Percentiles rank a stretch among this genome's conserved stretches.
phyloP scores from a whole-genome alignment of 30 jellyfish, hydroid and myxozoan genomes.

The Clytia hemisphaerica region DNA sequence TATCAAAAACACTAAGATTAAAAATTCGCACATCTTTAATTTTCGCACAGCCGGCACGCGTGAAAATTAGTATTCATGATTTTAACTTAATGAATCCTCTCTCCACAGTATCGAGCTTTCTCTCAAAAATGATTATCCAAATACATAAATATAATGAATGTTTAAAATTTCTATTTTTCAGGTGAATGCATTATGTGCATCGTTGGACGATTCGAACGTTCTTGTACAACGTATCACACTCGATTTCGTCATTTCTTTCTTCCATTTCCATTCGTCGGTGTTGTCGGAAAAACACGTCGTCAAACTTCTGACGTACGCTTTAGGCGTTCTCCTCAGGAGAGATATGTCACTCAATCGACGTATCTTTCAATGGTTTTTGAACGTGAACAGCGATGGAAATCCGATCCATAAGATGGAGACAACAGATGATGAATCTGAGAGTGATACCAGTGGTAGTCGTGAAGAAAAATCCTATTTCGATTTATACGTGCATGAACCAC shows the following conservation, averaged over 20 bases:
- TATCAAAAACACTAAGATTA: not conserved
- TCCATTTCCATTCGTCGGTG: constrained; percentile 42
- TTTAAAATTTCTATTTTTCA: constrained; percentile 18
- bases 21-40: not conserved
- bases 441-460: constrained; percentile 21
- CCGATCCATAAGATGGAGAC: not conserved
- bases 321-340: constrained; percentile 79
- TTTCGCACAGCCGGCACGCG: too few relatives aligned
- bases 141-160: too few relatives aligned
- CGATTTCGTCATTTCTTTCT: constrained; percentile 60
- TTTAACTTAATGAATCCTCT: too few relatives aligned
- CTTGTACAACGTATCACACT: constrained; percentile 76
- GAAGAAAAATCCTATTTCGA: constrained; percentile 58
- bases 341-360: constrained; percentile 93
- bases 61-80: too few relatives aligned
- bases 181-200: constrained; percentile 85
- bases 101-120: too few relatives aligned
- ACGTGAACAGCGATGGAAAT: constrained; percentile 37
- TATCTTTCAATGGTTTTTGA: constrained; percentile 75
- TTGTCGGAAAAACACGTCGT: constrained; percentile 38
- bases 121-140: too few relatives aligned
- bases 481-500: constrained; percentile 41
- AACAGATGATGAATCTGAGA: constrained; percentile 25
- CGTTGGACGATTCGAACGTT: constrained; percentile 73
- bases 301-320: constrained; percentile 48